Evolutionary conservation across 2,797 vertebrate species (phyloP).

Genomic region (Parauchenoglanis ngamensis): DNA sequence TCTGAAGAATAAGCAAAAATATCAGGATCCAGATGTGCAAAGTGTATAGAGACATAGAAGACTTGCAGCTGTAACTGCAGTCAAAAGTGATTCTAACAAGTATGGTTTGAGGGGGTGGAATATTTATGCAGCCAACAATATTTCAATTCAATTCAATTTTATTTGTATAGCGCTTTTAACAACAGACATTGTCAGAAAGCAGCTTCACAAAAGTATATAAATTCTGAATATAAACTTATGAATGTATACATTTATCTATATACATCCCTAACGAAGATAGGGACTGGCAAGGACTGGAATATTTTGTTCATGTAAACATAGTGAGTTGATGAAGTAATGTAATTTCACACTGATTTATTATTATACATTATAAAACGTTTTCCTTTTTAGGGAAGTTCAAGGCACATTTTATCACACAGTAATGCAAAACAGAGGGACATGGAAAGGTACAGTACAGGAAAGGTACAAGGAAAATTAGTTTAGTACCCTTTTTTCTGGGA

Average conservation of each 20-base stretch:
- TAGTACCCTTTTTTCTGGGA: background rate
- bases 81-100: background rate
- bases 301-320: too few relatives aligned
- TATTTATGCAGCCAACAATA: slow-evolving; percentile 1
- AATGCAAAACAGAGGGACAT: background rate
- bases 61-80: background rate
- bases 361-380: background rate
- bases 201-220: background rate
- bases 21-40: slow-evolving; percentile 13
- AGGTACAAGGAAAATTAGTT: background rate
- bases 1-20: background rate
- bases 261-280: too few relatives aligned
- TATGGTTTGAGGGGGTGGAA: background rate
- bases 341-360: background rate
- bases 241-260: too few relatives aligned
- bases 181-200: too few relatives aligned
- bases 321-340: background rate
- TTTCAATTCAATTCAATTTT: background rate
- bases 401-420: too few relatives aligned
- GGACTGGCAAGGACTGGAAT: too few relatives aligned
- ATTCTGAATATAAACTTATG: too few relatives aligned
- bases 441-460: too few relatives aligned
- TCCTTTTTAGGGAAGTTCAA: too few relatives aligned
- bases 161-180: too few relatives aligned
- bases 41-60: background rate